Evolutionary conservation across 1,140 invertebrate species (phyloP), one percentile per base, ranked within the genome.

Genomic region (Lepidurus packardi): DNA sequence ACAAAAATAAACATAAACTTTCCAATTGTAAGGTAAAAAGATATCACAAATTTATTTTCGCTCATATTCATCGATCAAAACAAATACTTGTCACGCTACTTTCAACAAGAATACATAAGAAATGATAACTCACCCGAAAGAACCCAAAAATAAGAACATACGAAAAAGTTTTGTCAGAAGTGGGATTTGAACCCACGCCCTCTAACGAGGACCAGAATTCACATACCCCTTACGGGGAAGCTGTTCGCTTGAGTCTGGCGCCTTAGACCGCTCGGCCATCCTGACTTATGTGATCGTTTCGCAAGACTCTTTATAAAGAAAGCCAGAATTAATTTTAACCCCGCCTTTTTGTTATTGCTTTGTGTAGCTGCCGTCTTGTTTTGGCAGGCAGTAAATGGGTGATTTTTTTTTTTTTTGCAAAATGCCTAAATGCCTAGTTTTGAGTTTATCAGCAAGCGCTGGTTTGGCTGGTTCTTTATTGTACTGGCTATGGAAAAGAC

Each of bases 241-340:
- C 53, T 65, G 13, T 65, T 9, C 53, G 53, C 53, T 65, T 65
- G 82, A 76, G 85, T 80, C 85, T 85, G 53, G 53, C 53, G 53
- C 53, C 53, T 9, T 65, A 65, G 53, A 65, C 53, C 53, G 53
- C 53, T 65, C 74, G 43, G 43, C 43, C 41, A 43, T 75, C 74
- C 74, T 75, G 53, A 65, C 53, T n/a, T 65, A 16, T 0, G 3
- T 7, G 45, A 2, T 47, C 5, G 6, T 47, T 1, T 11, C 16
- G 2, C 45, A 10, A 4, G 1, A 2, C 45, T 47, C 16, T 1
- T 7, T 13, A 65, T 13, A 65, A 65, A 16, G 8, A 21, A 47
- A 2, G 45, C 10, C 45, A 47, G 16, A 47, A 47, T 7, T 47
- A 47, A 11, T 47, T 47, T 47, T 10, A 47, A 47, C 45, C 10